A percentile compares a stretch with the other conserved stretches of the same genome.
These are phyloP conservation scores for Deilephila elpenor DNA, from an alignment of 2,888 invertebrate genomes.

Conservation along the genomic window DNA sequence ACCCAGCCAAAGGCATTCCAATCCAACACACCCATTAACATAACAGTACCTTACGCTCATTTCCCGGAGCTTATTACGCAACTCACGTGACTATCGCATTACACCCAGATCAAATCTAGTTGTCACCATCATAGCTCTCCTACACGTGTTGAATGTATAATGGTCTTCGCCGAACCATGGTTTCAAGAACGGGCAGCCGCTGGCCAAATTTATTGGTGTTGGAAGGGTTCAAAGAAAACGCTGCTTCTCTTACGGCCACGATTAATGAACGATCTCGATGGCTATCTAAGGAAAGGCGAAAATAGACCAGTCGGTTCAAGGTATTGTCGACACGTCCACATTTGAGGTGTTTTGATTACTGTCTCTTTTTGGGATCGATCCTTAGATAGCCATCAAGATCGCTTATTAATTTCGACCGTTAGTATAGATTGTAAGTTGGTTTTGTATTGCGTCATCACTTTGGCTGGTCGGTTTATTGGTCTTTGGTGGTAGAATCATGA, in stretches of 20 bases:
- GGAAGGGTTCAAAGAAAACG: background rate
- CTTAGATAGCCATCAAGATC: too few species aligned
- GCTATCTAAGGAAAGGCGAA: too few species aligned
- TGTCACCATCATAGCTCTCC: slow-evolving; percentile 27
- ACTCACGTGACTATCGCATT: background rate
- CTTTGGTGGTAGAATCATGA: too few species aligned
- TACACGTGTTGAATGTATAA: slow-evolving; percentile 7
- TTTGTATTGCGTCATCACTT: background rate
- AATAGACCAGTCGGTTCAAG: too few species aligned
- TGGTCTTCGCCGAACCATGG: background rate
- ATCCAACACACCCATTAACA: background rate
- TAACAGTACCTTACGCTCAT: background rate
- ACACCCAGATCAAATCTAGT: slow-evolving; percentile 26
- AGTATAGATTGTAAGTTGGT: background rate
- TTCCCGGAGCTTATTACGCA: background rate
- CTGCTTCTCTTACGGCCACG: background rate
- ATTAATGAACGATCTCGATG: too few species aligned
- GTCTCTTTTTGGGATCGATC: too few species aligned
- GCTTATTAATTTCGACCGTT: background rate
- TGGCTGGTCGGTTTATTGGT: too few species aligned
- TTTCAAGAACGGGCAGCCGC: background rate
- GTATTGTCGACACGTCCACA: too few species aligned
- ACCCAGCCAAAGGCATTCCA: background rate
- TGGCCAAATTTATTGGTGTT: slow-evolving; percentile 2
- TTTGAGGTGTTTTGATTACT: too few species aligned